Base-by-base conservation (phyloP, 2,113 vertebrate genomes). In the Salminus brasiliensis region DNA sequence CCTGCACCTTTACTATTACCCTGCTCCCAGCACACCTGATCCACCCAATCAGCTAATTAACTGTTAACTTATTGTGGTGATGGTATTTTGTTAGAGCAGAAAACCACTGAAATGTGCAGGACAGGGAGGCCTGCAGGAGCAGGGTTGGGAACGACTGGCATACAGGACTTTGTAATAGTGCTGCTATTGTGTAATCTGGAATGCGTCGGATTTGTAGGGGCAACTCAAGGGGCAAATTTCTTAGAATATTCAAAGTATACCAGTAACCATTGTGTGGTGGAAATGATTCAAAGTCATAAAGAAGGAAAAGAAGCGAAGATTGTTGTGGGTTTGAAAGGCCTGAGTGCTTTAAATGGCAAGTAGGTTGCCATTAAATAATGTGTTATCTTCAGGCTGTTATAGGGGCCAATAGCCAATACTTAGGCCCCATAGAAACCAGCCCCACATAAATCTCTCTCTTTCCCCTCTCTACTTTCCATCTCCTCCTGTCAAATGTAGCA, bases 381-480 rank as follows among this genome's bases (percentile, higher is more conserved):
- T 57, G 47, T 63, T 79, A 60, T 70, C 18, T 59, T 34, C 53
- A 68, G 27, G 49, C 63, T 29, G 63, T 30, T 68, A 53, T 23
- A 57, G 63, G 62, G 68, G 32, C 74, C 34, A 52, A 59, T 79
- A 39, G 11, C 12, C 32, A 52, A 52, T 52, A 68, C 67, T 66
- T 32, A 36, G 52, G 63, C 49, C 63, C 68, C 30, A 69, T 68
- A 77, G 57, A 68, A 47, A 13, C 36, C 62, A 32, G 30, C 23
- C 36, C 32, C 25, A 59, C 0, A 36, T 41, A 55, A 65, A 60
- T 32, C 16, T n/a, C 23, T 43, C 5, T 18, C 25, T 15, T 29
- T 39, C 29, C 21, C 30, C 5, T 85, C 79, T 69, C 39, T 74
- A 83, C 79, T 78, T 59, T 76, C 55, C 66, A 9, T 32, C 34